Evolutionary conservation across 2,113 vertebrate species (phyloP).

Genomic region (Lophochroa leadbeateri): DNA sequence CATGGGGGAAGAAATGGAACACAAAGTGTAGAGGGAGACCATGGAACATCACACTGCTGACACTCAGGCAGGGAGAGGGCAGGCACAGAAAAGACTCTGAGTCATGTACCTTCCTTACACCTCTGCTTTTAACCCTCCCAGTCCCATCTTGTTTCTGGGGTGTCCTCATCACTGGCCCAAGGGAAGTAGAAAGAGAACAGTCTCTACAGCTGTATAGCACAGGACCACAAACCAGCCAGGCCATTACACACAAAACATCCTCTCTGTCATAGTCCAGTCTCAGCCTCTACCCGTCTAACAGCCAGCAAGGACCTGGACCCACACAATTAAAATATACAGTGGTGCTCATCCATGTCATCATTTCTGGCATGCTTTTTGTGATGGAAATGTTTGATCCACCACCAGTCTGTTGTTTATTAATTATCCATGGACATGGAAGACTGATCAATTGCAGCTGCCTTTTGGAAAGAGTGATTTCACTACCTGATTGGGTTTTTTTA

Average conservation of each 20-base stretch:
- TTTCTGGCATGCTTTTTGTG: neutral
- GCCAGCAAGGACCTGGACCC: neutral
- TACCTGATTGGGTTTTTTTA: neutral
- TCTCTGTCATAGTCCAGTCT: neutral
- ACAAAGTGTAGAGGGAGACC: neutral
- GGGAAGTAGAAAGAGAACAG: neutral
- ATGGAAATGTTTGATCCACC: neutral
- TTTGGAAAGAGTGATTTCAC: neutral
- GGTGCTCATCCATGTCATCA: fast-evolving
- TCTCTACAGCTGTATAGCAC: neutral
- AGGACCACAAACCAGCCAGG: neutral
- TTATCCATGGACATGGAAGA: neutral
- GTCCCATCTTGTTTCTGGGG: neutral
- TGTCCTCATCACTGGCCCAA: neutral
- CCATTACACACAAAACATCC: fast-evolving
- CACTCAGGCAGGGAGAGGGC: neutral
- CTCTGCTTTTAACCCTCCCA: neutral
- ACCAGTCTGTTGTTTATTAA: neutral
- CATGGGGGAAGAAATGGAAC: fast-evolving
- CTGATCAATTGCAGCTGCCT: neutral
- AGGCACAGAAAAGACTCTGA: neutral
- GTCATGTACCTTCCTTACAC: neutral
- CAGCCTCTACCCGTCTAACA: neutral
- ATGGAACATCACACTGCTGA: neutral
- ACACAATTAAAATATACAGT: neutral